Percentiles rank a stretch among this genome's conserved stretches.
These are phyloP conservation scores for Delphinapterus leucas DNA, from an alignment of 2,113 vertebrate genomes.

Conservation along the genomic window DNA sequence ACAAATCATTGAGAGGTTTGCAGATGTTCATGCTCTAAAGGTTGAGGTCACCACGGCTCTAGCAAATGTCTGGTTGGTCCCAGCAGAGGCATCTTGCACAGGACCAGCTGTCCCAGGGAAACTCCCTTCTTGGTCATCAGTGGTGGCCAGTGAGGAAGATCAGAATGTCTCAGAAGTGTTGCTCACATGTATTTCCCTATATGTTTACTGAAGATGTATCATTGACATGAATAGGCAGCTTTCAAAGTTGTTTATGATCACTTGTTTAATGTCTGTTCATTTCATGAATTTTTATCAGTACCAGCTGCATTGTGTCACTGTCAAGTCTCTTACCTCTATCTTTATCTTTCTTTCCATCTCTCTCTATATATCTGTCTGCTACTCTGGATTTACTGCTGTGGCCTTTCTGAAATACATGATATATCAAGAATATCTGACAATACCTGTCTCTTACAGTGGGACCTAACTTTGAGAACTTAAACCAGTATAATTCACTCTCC, in stretches of 20 bases:
- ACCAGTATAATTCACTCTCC: neutral
- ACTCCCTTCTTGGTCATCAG: neutral
- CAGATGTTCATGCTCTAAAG: neutral
- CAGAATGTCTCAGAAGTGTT: too few species aligned
- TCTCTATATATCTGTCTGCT: neutral
- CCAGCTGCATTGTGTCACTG: neutral
- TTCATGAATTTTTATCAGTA: neutral
- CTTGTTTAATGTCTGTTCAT: neutral
- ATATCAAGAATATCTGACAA: neutral
- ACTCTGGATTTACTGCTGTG: neutral
- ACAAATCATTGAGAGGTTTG: neutral
- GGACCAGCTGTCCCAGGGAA: neutral
- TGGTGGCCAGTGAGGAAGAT: neutral
- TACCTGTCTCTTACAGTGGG: neutral
- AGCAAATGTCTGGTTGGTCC: neutral
- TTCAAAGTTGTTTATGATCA: neutral
- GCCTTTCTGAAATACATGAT: neutral
- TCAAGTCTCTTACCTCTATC: neutral
- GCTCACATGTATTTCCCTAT: neutral
- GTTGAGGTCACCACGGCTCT: neutral
- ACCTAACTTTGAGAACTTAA: neutral
- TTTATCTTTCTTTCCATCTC: neutral
- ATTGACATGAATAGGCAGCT: neutral
- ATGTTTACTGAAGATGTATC: neutral
- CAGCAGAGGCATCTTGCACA: neutral